phyloP scores from a whole-genome alignment of 2,113 vertebrate genomes.

The Xyrauchen texanus region DNA sequence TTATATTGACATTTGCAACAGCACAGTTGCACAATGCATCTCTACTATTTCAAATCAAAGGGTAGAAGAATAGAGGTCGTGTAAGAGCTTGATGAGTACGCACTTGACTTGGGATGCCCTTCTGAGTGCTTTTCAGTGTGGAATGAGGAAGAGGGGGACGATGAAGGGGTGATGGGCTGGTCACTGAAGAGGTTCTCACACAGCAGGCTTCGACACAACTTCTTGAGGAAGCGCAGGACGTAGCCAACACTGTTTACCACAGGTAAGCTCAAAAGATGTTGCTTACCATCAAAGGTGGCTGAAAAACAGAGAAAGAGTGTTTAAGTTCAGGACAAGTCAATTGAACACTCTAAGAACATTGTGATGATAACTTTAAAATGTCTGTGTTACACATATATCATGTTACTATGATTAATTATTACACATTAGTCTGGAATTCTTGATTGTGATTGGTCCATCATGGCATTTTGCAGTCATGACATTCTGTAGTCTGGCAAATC shows the following conservation, averaged over 20 bases:
- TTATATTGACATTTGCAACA: neutral
- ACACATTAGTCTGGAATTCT: no score
- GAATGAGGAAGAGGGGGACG: slow-evolving; percentile 43
- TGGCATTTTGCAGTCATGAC: no score
- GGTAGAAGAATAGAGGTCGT: neutral
- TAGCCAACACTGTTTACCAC: slow-evolving; percentile 94
- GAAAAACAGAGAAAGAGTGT: slow-evolving; percentile 33
- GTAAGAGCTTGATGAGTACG: neutral
- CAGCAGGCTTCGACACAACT: slow-evolving; percentile 89
- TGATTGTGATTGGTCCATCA: no score
- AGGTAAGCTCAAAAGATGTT: slow-evolving; percentile 88
- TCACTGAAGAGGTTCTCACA: slow-evolving; percentile 96
- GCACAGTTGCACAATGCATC: neutral
- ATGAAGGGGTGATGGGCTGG: slow-evolving; percentile 81
- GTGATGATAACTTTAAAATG: no score
- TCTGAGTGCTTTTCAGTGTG: slow-evolving; percentile 53
- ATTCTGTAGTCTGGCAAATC: no score
- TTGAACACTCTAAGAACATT: neutral
- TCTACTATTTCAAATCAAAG: neutral
- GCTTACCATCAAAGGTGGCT: slow-evolving; percentile 94
- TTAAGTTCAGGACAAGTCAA: neutral
- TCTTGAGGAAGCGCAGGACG: slow-evolving; percentile 92
- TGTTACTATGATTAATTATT: neutral
- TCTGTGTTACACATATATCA: no score
- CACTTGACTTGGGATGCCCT: slow-evolving; percentile 52